Evolutionary conservation across 2,113 vertebrate species (phyloP), one percentile per base, ranked within the genome.

Genomic region (Zingel zingel): DNA sequence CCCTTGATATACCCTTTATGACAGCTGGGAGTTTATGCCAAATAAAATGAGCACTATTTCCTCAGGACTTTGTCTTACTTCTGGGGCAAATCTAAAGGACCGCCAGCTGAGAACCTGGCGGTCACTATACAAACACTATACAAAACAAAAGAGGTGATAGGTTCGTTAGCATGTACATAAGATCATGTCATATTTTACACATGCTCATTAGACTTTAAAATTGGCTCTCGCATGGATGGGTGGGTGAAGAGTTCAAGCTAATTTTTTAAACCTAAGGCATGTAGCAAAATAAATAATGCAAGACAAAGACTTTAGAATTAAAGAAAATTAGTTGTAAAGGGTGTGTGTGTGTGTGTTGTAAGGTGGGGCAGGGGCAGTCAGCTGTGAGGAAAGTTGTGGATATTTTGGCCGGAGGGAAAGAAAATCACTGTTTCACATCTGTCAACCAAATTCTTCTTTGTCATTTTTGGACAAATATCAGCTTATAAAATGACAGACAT

Each of bases 371-470:
- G 15, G 21, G 6, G 48, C 56, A 61, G 76, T 81, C 63, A 85
- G 63, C 68, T 86, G 64, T 56, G 78, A 77, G 74, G 76, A 85
- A 57, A 58, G 77, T 82, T 86, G 72, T 67, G 76, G 81, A 82
- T 86, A 85, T 86, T 86, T 88, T 85, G 53, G 76, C 71, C 58
- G 8, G 33, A 73, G 74, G 53, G 61, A 77, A 71, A 77, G 81
- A 77, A 89, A 91, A 89, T 79, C 83, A 81, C 47, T 4, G 6
- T 81, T 87, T 82, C 85, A 83, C 86, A 90, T 93, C 86, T 91
- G 82, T 88, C 77, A 77, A 76, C 18, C 30, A 84, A 87, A 88
- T 93, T 65, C 21, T 53, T 27, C 13, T 23, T 15, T 39, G 74
- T 88, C 73, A 79, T 77, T 85, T 87, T 85, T 91, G 88, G 86